Evolutionary conservation across 1,140 invertebrate species (phyloP), one percentile per base, ranked within the genome.

Genomic region (Drosophila mayri): DNA sequence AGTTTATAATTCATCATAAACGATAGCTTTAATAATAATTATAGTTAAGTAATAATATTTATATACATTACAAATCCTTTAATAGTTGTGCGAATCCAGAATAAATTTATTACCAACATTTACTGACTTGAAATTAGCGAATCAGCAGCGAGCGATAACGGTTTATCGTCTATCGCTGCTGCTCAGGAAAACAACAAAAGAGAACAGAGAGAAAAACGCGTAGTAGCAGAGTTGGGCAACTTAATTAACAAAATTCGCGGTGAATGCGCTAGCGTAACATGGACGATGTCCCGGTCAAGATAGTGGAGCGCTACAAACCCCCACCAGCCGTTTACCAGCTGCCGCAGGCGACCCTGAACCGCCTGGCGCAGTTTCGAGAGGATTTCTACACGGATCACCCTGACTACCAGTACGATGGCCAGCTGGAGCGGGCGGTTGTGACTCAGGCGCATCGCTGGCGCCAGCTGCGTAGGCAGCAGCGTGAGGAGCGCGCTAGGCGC

Each of bases 241-340:
- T 76, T 71, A 83, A 87, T 80, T 80, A 75, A 74, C 63, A 22
- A 87, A 88, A 88, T 87, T 87, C 38, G 73, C 37, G 41, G 80
- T 84, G 60, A 62, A 74, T 88, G 73, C 80, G 74, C 73, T 76
- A 81, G 79, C 81, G 75, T 65, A 92, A 87, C 65, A 96, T 97
- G 95, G 97, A 97, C 93, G 96, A 95, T 74, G 95, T 97, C 71
- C 95, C 96, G 64, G 97, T 98, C 46, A 97, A 97, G 94, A 97
- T 98, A 92, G 95, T 96, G 49, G 96, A 97, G 93, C 96, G 95
- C 71, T 97, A 97, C 81, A 96, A 97, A 93, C 95, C 96, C 63
- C 96, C 96, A 18, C 94, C 95, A 62, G 46, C 61, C 55, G 62
- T 90, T 11, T 90, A 84, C 54, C 84, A 87, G 54, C 68, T 87